These are phyloP conservation scores for Halcyon leucocephala DNA, from an alignment of 2,797 vertebrate genomes.

Conservation along the genomic window DNA sequence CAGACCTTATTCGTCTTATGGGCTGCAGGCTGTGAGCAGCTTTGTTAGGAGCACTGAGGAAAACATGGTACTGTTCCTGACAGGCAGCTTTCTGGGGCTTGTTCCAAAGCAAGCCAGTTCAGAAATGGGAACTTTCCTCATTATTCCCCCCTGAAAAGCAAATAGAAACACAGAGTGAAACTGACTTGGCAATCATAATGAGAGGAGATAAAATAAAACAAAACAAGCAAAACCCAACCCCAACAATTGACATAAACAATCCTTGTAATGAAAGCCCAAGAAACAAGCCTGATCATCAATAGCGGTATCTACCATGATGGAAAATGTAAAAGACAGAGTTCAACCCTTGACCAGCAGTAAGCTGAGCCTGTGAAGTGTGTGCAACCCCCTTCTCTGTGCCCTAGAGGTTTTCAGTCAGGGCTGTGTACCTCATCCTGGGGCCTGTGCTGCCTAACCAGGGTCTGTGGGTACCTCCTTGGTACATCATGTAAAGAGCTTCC, in stretches of 20 bases:
- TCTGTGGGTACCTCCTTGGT: background rate
- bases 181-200: background rate
- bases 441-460: background rate
- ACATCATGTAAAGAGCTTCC: background rate
- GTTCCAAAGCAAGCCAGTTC: background rate
- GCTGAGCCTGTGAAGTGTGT: background rate
- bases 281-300: background rate
- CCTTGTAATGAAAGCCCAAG: background rate
- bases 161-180: background rate
- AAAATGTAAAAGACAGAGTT: background rate
- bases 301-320: background rate
- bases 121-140: background rate
- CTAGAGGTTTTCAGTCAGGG: background rate
- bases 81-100: rapidly evolving
- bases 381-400: background rate
- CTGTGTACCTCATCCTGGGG: too few species aligned
- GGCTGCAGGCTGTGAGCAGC: background rate
- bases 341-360: background rate
- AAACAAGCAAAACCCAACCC: background rate
- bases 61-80: rapidly evolving
- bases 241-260: background rate
- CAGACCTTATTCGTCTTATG: rapidly evolving
- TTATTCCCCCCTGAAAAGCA: rapidly evolving
- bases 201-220: background rate
- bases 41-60: background rate